These are phyloP conservation scores for Ceratosolen solmsi DNA, from an alignment of 1,140 invertebrate species.

Conservation along the genomic window DNA sequence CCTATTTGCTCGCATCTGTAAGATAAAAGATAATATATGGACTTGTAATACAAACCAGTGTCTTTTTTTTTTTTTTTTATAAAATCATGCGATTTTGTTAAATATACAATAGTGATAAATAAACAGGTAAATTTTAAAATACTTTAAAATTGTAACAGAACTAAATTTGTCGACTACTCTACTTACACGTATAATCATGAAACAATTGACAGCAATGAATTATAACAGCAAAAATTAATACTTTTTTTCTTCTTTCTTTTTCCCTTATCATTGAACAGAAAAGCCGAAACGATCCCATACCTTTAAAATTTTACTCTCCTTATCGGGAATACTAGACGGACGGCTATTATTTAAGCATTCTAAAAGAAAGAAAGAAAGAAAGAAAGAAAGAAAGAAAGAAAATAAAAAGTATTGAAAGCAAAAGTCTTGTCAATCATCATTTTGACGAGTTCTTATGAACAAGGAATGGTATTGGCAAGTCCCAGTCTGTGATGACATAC, in stretches of 20 bases:
- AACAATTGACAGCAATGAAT: constrained; percentile 30
- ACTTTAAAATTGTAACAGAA: constrained; percentile 4
- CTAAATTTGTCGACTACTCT: neutral
- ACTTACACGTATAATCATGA: neutral
- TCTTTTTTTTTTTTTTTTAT: too few relatives aligned
- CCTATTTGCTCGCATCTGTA: constrained; percentile 14
- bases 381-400: neutral
- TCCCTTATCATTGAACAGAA: too few relatives aligned
- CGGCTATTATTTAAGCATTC: constrained; percentile 32
- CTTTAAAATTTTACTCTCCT: too few relatives aligned
- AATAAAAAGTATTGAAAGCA: constrained; percentile 20
- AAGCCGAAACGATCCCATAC: too few relatives aligned
- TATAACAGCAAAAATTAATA: constrained; percentile 21
- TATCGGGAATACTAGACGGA: constrained; percentile 45
- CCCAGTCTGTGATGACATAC: constrained; percentile 42
- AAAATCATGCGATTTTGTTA: neutral
- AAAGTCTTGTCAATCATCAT: constrained; percentile 40
- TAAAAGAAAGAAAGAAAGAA: neutral
- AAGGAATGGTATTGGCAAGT: constrained; percentile 46
- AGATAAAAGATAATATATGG: neutral
- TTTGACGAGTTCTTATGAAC: constrained; percentile 39
- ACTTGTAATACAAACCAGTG: constrained; percentile 29
- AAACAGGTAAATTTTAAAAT: constrained; percentile 25
- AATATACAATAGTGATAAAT: constrained; percentile 23
- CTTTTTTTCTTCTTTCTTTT: neutral